phyloP scores from a whole-genome alignment of 1,140 invertebrate species.

The Cataglyphis hispanica region DNA sequence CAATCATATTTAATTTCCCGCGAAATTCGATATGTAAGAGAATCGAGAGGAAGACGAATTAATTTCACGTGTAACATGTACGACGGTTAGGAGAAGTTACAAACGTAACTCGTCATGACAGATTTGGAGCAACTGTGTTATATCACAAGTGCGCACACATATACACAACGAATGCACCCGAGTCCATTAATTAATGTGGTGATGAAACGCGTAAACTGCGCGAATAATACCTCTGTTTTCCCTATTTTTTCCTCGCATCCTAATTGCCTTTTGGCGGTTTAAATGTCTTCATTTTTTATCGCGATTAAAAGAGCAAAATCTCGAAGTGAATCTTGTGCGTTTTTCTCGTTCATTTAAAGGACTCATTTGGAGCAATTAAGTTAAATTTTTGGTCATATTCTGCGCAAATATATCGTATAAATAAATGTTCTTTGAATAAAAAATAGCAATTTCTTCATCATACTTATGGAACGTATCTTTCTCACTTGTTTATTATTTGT shows the following conservation, averaged over 20 bases:
- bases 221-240: conserved; percentile 34
- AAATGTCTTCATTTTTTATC: conserved; percentile 48
- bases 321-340: conserved; percentile 11
- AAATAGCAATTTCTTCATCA: not conserved
- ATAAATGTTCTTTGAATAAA: not conserved
- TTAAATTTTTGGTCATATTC: conserved; percentile 6
- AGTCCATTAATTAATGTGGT: conserved; percentile 83
- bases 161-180: conserved; percentile 62
- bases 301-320: conserved; percentile 39
- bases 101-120: conserved; percentile 81
- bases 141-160: conserved; percentile 42
- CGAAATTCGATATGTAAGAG: conserved; percentile 57
- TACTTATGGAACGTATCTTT: not conserved
- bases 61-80: conserved; percentile 76
- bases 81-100: conserved; percentile 78
- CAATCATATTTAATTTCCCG: not conserved
- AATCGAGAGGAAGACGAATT: conserved; percentile 77
- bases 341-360: conserved; percentile 19
- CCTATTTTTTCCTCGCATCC: conserved; percentile 20
- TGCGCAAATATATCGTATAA: not conserved
- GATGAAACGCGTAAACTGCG: conserved; percentile 76
- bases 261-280: conserved; percentile 54
- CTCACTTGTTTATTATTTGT: not conserved
- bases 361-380: conserved; percentile 9
- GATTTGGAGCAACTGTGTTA: conserved; percentile 77